Base-by-base conservation (phyloP, 2,113 vertebrate genomes). In the Barbus barbus region DNA sequence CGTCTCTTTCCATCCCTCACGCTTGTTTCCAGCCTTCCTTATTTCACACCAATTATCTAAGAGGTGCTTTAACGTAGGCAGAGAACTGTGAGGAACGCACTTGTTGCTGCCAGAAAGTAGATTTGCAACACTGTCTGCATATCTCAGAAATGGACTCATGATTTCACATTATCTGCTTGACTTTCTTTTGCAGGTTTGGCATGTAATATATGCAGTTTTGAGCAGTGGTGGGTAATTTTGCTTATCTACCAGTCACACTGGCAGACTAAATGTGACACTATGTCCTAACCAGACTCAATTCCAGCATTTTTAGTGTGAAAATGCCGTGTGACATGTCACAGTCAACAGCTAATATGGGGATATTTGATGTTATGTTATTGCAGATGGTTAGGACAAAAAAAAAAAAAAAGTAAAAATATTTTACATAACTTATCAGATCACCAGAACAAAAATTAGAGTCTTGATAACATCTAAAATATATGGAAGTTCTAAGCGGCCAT, bases 11-110 rank as follows among this genome's bases (percentile, higher is more conserved):
- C 20, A 20, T 60, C 26, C 36, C 38, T 65, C 18, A 14, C 1
- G 1, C 71, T 61, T 75, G 12, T 76, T 41, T 18, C 5, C 20
- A 13, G n/a, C 51, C 61, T 69, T 81, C 60, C 14, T 48, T 38
- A 65, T 87, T 87, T 86, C 84, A 83, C 83, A 80, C 69, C 41
- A 80, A 48, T 88, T 81, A 81, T 67, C 36, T 81, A 51, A 58
- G 63, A 85, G 41, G 65, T 82, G 31, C 36, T 78, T 77, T 75
- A n/a, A 71, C 65, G 28, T 20, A 31, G 67, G n/a, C 24, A 28
- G 73, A 81, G 36, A 77, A 28, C 67, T 44, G 78, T 28, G 26
- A 75, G 31, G 44, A 51, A 20, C 12, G 12, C 38, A 28, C 28
- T 63, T 48, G 28, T 73, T 78, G 75, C 56, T 22, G 24, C 51